Evolutionary conservation across 2,113 vertebrate species (phyloP).

Genomic region (Trinectes maculatus): DNA sequence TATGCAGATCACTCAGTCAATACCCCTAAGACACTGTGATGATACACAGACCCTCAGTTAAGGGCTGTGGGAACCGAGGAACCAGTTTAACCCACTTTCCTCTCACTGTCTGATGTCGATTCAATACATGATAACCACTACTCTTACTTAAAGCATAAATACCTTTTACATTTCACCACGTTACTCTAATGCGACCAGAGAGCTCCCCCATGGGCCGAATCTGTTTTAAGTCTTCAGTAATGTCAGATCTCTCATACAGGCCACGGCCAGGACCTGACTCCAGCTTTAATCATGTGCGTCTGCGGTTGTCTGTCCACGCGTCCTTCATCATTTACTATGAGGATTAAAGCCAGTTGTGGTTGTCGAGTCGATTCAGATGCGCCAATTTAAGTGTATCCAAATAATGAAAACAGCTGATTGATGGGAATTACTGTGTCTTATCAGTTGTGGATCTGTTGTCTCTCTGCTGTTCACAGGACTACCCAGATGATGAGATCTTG

Average conservation of each 20-base stretch:
- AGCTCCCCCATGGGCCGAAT: background rate
- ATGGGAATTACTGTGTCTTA: background rate
- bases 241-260: background rate
- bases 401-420: background rate
- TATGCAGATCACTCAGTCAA: constrained; percentile 33
- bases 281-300: background rate
- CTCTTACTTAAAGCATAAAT: background rate
- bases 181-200: constrained; percentile 8
- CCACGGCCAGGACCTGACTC: background rate
- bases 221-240: background rate
- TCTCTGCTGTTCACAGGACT: constrained; percentile 81
- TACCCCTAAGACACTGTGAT: constrained; percentile 31
- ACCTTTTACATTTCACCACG: background rate
- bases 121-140: background rate
- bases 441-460: background rate
- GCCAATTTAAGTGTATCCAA: background rate
- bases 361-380: constrained; percentile 3
- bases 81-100: constrained; percentile 14
- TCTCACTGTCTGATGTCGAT: background rate
- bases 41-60: constrained; percentile 37
- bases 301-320: background rate
- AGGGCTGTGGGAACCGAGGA: constrained; percentile 43
- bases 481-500: constrained; percentile 90
- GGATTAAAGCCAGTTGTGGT: no score
- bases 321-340: background rate